phyloP scores from a whole-genome alignment of 2,797 vertebrate species.

The Paguma larvata region DNA sequence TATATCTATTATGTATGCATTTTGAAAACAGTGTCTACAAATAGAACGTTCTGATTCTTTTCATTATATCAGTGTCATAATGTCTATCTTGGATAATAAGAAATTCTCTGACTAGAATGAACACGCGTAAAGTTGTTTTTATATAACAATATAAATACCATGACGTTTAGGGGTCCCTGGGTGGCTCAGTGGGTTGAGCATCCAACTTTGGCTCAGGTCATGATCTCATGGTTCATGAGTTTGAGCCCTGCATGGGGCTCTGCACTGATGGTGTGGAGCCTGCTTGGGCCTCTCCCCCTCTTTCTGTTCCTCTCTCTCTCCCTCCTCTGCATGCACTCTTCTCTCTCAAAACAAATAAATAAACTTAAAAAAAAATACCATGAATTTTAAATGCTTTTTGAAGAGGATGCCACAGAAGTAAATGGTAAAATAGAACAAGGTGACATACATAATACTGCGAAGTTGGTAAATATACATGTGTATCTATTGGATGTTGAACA shows the following conservation, averaged over 20 bases:
- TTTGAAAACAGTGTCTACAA: neutral
- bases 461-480: neutral
- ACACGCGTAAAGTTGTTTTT: neutral
- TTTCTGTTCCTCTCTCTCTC: no score
- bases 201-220: no score
- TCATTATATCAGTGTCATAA: neutral
- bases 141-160: neutral
- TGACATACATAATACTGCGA: neutral
- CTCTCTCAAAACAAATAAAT: no score
- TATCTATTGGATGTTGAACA: neutral
- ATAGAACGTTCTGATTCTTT: neutral
- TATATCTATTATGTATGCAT: neutral
- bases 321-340: no score
- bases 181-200: no score
- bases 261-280: no score
- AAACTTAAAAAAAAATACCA: neutral
- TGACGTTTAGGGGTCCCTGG: neutral
- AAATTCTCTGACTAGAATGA: neutral
- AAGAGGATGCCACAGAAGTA: neutral
- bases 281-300: no score
- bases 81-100: neutral
- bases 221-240: no score
- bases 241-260: no score
- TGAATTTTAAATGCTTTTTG: neutral
- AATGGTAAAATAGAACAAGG: neutral